Base-by-base conservation (phyloP, 2,888 invertebrate genomes). In the Phlogophora meticulosa region DNA sequence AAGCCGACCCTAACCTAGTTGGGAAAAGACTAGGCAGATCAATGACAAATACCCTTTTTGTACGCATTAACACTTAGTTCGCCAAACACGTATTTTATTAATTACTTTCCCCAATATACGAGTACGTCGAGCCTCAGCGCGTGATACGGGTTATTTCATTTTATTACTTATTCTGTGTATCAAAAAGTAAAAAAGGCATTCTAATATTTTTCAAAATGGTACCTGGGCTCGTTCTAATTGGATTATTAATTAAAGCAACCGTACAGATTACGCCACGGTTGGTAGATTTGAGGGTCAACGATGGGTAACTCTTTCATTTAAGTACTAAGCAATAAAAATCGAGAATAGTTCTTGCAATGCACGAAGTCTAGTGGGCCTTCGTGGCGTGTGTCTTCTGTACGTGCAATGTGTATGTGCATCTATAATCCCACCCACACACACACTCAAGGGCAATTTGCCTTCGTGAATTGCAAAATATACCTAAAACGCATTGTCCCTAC, bases 31-130 rank as follows among this genome's bases (percentile, higher is more conserved):
- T n/a, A n/a, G n/a, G n/a, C n/a, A n/a, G n/a, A n/a, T n/a, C n/a
- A n/a, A n/a, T n/a, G n/a, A n/a, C 45, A 51, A 56, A 38, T 20
- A 45, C 42, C 45, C 36, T 56, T 60, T 69, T 69, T 76, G 56
- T 57, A 53, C 52, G 61, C 56, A 61, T 61, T 34, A 72, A 43
- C 61, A 69, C 76, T 72, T 67, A 46, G 70, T 38, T 56, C 34
- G 32, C 70, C 52, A 52, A 62, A 61, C 72, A 76, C 63, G 77
- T 76, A 76, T 56, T 71, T 58, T 71, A 76, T 76, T 73, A 76
- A 76, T 76, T 76, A 76, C 52, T 70, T 63, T 55, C 51, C 55
- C 45, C 53, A 51, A 71, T 59, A 65, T 78, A 66, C n/a, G n/a
- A n/a, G n/a, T n/a, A n/a, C 52, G 52, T 66, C 32, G 42, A 65